Evolutionary conservation across 2,797 vertebrate genomes (phyloP), one percentile per base, ranked within the genome.

Genomic region (Dendrocincla tyrannina): DNA sequence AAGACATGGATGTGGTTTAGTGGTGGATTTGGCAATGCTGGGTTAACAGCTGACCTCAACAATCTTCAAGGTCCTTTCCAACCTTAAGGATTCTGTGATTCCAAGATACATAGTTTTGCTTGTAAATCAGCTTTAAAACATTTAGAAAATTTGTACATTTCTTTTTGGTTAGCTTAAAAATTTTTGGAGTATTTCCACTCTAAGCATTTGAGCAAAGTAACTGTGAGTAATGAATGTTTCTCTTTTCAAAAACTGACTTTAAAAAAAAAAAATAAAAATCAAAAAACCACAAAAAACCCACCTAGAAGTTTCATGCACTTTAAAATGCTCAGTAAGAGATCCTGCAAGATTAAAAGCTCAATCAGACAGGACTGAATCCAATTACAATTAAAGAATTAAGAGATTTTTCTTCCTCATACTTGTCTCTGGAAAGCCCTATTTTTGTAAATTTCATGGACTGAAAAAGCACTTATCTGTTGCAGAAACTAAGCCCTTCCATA

Each of bases 361-460:
- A n/a, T 91, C 46, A 58, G 62, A 92, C 77, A 16, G 11, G 42
- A 68, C 50, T 55, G 69, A 66, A 90, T 69, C 47, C 35, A 93
- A 92, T 55, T 89, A 85, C 62, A 89, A 73, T 94, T 91, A 91
- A 0, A 68, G 88, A 95, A 93, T 78, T 81, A 73, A 72, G 91
- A 91, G n/a, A 72, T 91, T 85, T 85, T 94, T 88, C 35, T 77
- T 83, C 79, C 39, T 68, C 80, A 74, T 75, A 83, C 60, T 89
- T 58, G 89, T 59, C 68, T 88, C n/a, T 78, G n/a, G 53, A 80
- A 94, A 80, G 46, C 55, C 76, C n/a, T 56, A 17, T 52, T 82
- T 94, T 42, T 50, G 17, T 62, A 62, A 85, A 88, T 76, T 78
- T 74, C 62, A 78, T 4, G 9, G 53, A 39, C 30, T 83, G 81